Evolutionary conservation across 2,113 vertebrate genomes (phyloP), one percentile per base, ranked within the genome.

Genomic region (Dryoscopus gambensis): DNA sequence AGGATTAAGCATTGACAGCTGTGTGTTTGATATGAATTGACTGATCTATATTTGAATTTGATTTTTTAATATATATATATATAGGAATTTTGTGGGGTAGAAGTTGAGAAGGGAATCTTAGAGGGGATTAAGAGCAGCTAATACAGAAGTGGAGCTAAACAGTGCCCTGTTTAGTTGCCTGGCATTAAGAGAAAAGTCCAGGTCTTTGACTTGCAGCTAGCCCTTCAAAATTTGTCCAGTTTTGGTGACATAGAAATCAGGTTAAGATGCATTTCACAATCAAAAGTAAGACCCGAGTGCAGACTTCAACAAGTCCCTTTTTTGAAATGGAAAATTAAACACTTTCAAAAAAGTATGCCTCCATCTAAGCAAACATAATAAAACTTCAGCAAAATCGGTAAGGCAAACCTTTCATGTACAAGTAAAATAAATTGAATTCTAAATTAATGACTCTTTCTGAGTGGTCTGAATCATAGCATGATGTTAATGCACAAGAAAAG

Each of bases 401-500:
- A 90, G 28, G 39, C 69, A 95, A 33, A 89, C 76, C 56, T 93
- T 92, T 89, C 19, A 59, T 60, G 52, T 91, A 44, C n/a, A 91
- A 89, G 46, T 82, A 79, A 94, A 95, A 94, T 84, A 87, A 89
- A 91, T 82, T 56, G 69, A 87, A 82, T 93, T 89, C 77, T 82
- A 84, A 89, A 91, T 89, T 68, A 93, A 79, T 91, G 89, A 81
- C n/a, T 31, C 56, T 84, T 95, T 89, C 65, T 92, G 52, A 79
- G n/a, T 79, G 56, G 44, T 53, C 77, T 95, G 84, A 95, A 89
- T 78, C 73, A 78, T 52, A 81, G 47, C 71, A 56, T 87, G 69
- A 60, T 1, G 5, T 49, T 95, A 81, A 52, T 57, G 10, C 65
- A 52, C 19, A 49, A 78, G 76, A 70, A 86, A 69, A 93, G 37